Percentiles rank a stretch among this genome's conserved stretches.
Conservation (phyloP, 2,888 invertebrate genomes). For the Anthrax anthrax region DNA sequence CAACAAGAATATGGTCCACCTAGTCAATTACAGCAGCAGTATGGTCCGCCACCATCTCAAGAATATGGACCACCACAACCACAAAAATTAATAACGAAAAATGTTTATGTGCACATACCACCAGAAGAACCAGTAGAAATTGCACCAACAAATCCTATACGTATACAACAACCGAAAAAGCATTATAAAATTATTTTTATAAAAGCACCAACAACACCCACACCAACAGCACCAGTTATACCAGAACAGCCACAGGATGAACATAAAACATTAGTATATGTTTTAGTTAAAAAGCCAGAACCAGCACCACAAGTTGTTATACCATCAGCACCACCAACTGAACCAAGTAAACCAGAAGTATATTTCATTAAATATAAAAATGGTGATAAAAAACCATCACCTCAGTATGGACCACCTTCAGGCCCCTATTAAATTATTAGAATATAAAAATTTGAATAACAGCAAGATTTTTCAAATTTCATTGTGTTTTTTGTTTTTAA, state of each 20-base stretch:
- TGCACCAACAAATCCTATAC: constrained; percentile 25
- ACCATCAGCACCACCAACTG: constrained; percentile 68
- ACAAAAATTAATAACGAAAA: constrained; percentile 31
- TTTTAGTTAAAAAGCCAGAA: constrained; percentile 78
- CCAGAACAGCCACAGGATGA: constrained; percentile 67
- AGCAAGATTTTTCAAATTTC: too few relatives aligned
- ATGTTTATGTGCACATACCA: constrained; percentile 41
- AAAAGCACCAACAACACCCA: constrained; percentile 39
- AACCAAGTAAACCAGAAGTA: constrained; percentile 78
- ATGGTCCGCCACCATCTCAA: constrained; percentile 28
- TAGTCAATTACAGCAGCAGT: constrained; percentile 1
- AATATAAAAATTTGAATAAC: too few relatives aligned
- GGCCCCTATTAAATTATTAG: constrained; percentile 14
- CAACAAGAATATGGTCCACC: constrained; percentile 12
- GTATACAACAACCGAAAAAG: constrained; percentile 32
- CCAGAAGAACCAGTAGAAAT: constrained; percentile 38
- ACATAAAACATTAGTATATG: constrained; percentile 79
- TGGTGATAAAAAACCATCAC: constrained; percentile 24
- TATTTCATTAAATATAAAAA: constrained; percentile 70
- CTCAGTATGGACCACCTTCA: constrained; percentile 26
- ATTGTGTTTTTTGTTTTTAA: too few relatives aligned
- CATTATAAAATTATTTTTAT: constrained; percentile 45
- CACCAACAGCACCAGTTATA: constrained; percentile 36
- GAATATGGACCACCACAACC: constrained; percentile 30
- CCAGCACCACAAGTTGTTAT: constrained; percentile 65